phyloP scores from a whole-genome alignment of 2,888 invertebrate species.

The Polietes domitor region DNA sequence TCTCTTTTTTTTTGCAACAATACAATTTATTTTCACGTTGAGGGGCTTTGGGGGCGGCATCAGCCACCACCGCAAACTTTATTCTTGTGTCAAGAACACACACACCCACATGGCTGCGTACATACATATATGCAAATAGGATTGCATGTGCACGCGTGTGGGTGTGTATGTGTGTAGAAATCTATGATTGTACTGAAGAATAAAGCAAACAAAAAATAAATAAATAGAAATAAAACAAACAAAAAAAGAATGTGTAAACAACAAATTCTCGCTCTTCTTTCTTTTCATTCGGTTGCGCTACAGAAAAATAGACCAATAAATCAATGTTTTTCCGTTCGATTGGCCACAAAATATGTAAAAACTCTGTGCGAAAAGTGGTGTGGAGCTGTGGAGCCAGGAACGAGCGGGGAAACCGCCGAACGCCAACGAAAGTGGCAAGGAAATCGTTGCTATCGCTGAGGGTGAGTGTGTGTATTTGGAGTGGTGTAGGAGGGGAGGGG shows the following conservation, averaged over 20 bases:
- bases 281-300: neutral
- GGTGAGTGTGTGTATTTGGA: neutral
- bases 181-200: neutral
- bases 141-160: neutral
- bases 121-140: neutral
- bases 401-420: neutral
- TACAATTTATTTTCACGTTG: neutral
- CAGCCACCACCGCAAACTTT: neutral
- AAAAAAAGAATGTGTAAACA: neutral
- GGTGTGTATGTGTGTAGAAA: neutral
- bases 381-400: slow-evolving; percentile 12
- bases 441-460: neutral
- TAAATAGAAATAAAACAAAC: neutral
- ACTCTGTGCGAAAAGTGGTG: neutral
- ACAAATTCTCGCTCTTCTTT: neutral
- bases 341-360: slow-evolving; percentile 38
- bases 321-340: slow-evolving; percentile 52
- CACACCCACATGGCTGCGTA: too few species aligned
- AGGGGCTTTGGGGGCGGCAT: neutral
- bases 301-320: slow-evolving; percentile 43
- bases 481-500: neutral
- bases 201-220: neutral
- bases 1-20: neutral
- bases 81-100: neutral
- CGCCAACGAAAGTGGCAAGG: neutral